These are phyloP conservation scores for Crotophaga sulcirostris DNA, from an alignment of 2,113 vertebrate species.

Conservation along the genomic window DNA sequence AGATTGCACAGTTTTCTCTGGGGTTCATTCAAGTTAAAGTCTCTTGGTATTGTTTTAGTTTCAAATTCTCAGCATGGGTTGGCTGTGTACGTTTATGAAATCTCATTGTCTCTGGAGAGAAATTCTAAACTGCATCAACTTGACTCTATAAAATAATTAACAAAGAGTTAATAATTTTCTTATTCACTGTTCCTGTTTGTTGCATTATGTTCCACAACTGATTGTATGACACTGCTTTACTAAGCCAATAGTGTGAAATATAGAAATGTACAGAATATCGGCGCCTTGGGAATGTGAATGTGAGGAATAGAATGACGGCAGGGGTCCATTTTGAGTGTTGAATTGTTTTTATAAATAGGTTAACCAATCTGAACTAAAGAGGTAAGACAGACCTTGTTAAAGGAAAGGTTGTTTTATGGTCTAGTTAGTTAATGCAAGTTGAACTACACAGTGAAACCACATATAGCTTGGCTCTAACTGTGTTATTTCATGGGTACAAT, in stretches of 20 bases:
- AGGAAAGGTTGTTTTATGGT: slow-evolving; percentile 12
- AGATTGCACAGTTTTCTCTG: not conserved
- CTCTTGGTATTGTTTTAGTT: not conserved
- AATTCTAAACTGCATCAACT: not conserved
- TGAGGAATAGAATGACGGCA: not conserved
- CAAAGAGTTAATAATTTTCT: not conserved
- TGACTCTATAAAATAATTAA: not conserved
- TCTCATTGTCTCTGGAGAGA: not conserved
- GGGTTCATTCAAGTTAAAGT: not conserved
- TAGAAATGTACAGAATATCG: not conserved
- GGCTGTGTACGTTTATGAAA: not conserved
- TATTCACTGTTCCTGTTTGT: slow-evolving; percentile 1
- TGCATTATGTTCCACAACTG: not conserved
- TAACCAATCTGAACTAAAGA: slow-evolving; percentile 63
- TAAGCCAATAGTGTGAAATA: not conserved
- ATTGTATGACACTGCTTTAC: not conserved
- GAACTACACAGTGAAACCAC: not conserved
- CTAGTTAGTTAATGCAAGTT: slow-evolving; percentile 1
- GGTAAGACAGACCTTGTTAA: slow-evolving; percentile 60
- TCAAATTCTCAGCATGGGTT: not conserved
- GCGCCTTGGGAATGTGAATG: not conserved
- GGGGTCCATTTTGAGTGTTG: not conserved
- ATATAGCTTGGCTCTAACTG: not conserved
- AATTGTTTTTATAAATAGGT: slow-evolving; percentile 51
- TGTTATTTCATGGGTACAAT: slow-evolving; percentile 8